phyloP scores from a whole-genome alignment of 2,888 invertebrate species.

The Proisotoma minuta region DNA sequence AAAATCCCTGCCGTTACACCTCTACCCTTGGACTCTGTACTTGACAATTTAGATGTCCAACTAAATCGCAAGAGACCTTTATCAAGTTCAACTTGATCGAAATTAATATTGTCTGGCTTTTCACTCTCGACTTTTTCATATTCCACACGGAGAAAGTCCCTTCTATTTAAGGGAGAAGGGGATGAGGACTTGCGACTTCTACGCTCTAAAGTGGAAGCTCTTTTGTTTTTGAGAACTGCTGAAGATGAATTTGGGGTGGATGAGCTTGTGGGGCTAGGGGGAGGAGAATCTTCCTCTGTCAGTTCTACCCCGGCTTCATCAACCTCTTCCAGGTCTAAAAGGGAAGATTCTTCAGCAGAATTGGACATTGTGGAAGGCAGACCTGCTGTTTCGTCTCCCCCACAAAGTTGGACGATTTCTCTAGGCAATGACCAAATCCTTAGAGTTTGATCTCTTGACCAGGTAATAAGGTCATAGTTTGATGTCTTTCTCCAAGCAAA shows the following conservation, averaged over 20 bases:
- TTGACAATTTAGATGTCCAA: constrained; percentile 41
- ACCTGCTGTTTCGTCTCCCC: constrained; percentile 29
- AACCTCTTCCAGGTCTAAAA: constrained; percentile 14
- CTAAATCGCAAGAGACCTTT: constrained; percentile 41
- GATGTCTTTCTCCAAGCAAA: constrained; percentile 83
- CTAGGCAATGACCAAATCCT: constrained; percentile 64
- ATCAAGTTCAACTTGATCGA: constrained; percentile 44
- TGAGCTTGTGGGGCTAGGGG: constrained; percentile 19
- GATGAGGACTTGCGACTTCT: constrained; percentile 27
- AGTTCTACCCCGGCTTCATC: constrained; percentile 26
- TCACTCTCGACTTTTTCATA: constrained; percentile 32
- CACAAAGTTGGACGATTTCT: constrained; percentile 39
- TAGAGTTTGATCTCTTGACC: constrained; percentile 90
- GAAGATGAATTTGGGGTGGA: constrained; percentile 8
- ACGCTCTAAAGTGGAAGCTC: constrained; percentile 22
- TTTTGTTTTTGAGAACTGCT: constrained; percentile 15
- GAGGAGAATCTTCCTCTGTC: constrained; percentile 29
- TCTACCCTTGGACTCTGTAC: constrained; percentile 23
- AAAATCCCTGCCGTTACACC: constrained; percentile 56
- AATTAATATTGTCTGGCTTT: constrained; percentile 40
- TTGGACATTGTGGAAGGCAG: constrained; percentile 15
- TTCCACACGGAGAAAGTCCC: constrained; percentile 42
- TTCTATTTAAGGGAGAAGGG: constrained; percentile 21
- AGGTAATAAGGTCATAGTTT: constrained; percentile 78
- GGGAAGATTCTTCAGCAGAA: constrained; percentile 19